Percentiles rank a stretch among this genome's conserved stretches.
Evolutionary conservation across 2,113 vertebrate genomes (phyloP).

Genomic region (Gobiocypris rarus): DNA sequence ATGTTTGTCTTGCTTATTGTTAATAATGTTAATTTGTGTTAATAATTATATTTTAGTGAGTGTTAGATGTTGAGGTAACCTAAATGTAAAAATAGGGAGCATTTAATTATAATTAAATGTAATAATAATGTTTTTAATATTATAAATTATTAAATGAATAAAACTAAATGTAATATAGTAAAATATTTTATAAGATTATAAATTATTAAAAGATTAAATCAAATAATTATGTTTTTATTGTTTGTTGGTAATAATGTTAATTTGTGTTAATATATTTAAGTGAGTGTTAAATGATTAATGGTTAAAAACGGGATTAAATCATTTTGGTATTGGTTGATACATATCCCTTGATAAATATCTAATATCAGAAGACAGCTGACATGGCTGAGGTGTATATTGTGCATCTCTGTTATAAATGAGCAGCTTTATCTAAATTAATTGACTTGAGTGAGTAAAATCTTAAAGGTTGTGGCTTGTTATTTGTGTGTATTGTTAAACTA

Average conservation of each 20-base stretch:
- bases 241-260: neutral
- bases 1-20: neutral
- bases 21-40: neutral
- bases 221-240: neutral
- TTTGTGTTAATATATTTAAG: neutral
- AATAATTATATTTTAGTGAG: neutral
- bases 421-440: neutral
- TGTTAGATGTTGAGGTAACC: neutral
- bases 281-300: too few relatives aligned
- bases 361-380: neutral
- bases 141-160: neutral
- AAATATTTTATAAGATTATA: neutral
- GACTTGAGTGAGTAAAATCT: neutral
- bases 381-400: neutral
- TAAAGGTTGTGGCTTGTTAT: neutral
- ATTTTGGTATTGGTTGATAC: neutral
- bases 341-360: neutral
- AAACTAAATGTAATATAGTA: neutral
- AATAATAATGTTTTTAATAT: neutral
- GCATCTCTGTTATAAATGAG: neutral
- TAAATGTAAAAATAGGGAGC: neutral
- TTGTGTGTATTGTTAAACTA: neutral
- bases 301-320: neutral
- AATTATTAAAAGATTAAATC: neutral
- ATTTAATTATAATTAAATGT: neutral